These are phyloP conservation scores for Eulemur mongoz DNA, from an alignment of 2,797 vertebrate species.

Conservation along the genomic window DNA sequence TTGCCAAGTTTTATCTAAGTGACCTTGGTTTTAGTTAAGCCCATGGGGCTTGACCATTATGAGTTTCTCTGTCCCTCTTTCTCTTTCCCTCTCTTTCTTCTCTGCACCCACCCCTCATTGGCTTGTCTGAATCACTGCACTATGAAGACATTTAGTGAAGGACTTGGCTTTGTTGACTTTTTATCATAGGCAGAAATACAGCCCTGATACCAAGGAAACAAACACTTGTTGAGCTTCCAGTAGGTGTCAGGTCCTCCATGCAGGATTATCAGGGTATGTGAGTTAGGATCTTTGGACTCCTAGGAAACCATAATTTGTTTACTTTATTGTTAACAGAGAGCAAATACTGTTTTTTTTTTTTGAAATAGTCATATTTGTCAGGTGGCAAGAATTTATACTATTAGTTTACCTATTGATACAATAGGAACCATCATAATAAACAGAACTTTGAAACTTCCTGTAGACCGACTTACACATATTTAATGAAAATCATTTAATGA, in stretches of 20 bases:
- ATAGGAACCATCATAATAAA: neutral
- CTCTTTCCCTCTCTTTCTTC: neutral
- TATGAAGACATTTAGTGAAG: neutral
- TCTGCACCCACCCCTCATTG: neutral
- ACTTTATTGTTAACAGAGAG: neutral
- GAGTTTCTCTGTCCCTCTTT: neutral
- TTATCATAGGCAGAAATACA: neutral
- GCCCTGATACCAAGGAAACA: neutral
- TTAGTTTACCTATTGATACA: neutral
- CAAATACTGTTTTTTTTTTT: neutral
- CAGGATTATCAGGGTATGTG: neutral
- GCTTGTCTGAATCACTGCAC: neutral
- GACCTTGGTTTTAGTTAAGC: neutral
- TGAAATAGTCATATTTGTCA: neutral
- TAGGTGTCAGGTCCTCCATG: neutral
- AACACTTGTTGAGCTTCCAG: neutral
- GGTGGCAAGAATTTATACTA: neutral
- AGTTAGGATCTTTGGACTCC: neutral
- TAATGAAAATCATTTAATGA: neutral
- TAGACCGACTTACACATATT: neutral
- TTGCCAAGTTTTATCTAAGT: neutral
- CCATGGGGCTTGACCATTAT: neutral
- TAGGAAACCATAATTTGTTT: neutral
- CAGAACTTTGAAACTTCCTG: neutral
- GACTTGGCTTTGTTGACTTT: neutral